phyloP scores from a whole-genome alignment of 92 coral and sea anemone genomes.

The Actinernus sp. region DNA sequence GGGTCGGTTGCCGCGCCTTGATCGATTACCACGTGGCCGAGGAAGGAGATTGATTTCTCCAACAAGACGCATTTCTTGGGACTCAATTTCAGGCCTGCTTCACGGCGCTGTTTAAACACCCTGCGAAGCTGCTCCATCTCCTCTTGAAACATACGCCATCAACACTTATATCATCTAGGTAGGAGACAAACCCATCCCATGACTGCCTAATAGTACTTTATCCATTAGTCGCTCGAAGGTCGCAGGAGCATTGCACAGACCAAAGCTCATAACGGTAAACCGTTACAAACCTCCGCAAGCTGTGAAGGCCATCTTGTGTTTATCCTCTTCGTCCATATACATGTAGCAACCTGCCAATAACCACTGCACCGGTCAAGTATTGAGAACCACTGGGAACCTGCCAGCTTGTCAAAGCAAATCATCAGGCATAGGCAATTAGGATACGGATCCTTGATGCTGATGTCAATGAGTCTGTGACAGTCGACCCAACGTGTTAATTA shows the following conservation, averaged over 20 bases:
- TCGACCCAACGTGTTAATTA: too few species aligned
- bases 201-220: slow-evolving; percentile 17
- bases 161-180: slow-evolving; percentile 16
- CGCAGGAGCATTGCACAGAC: slow-evolving; percentile 14
- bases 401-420: slow-evolving; percentile 27
- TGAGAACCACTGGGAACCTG: slow-evolving; percentile 21
- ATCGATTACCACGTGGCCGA: slow-evolving; percentile 28
- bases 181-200: slow-evolving; percentile 11
- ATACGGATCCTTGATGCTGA: too few species aligned
- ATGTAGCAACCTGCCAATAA: too few species aligned
- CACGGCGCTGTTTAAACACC: slow-evolving; percentile 15
- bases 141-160: slow-evolving; percentile 3
- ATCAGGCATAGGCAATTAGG: too few species aligned
- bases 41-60: slow-evolving; percentile 17
- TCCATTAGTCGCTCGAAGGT: slow-evolving; percentile 38
- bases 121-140: background rate
- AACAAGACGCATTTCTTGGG: slow-evolving; percentile 17
- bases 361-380: slow-evolving; percentile 32
- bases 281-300: background rate
- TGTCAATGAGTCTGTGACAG: slow-evolving; percentile 32
- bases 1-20: slow-evolving; percentile 25
- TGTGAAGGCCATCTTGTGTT: slow-evolving; percentile 36
- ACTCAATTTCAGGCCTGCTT: slow-evolving; percentile 28
- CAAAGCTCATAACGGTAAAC: slow-evolving; percentile 16
- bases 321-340: background rate